phyloP scores from a whole-genome alignment of 2,797 vertebrate species.

The Todus mexicanus region DNA sequence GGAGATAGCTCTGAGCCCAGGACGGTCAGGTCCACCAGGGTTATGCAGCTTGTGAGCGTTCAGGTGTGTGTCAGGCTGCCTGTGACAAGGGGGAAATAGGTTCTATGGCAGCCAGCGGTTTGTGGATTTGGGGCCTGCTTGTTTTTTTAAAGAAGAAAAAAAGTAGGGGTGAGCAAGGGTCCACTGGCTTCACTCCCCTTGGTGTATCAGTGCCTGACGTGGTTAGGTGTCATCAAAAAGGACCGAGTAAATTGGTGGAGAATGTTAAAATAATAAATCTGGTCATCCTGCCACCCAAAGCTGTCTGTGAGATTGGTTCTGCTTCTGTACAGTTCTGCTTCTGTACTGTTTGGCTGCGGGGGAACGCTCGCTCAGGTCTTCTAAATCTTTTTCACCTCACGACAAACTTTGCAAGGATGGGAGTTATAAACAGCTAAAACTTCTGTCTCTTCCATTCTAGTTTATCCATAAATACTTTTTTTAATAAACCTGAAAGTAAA shows the following conservation, averaged over 20 bases:
- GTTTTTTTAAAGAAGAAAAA: background rate
- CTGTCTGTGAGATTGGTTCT: background rate
- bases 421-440: background rate
- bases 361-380: background rate
- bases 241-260: background rate
- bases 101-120: background rate
- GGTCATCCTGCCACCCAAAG: background rate
- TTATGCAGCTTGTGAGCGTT: background rate
- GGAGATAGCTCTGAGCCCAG: background rate
- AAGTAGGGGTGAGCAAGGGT: rapidly evolving
- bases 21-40: background rate
- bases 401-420: background rate
- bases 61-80: background rate
- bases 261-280: background rate
- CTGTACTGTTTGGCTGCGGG: background rate
- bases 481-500: background rate
- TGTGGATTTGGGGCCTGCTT: background rate
- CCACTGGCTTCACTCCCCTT: background rate
- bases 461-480: background rate
- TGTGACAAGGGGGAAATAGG: background rate
- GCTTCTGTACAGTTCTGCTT: background rate
- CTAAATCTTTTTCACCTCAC: background rate
- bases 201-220: background rate
- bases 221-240: background rate
- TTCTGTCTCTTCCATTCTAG: background rate